Base-by-base conservation (phyloP, 1,140 invertebrate genomes). In the Maconellicoccus hirsutus region DNA sequence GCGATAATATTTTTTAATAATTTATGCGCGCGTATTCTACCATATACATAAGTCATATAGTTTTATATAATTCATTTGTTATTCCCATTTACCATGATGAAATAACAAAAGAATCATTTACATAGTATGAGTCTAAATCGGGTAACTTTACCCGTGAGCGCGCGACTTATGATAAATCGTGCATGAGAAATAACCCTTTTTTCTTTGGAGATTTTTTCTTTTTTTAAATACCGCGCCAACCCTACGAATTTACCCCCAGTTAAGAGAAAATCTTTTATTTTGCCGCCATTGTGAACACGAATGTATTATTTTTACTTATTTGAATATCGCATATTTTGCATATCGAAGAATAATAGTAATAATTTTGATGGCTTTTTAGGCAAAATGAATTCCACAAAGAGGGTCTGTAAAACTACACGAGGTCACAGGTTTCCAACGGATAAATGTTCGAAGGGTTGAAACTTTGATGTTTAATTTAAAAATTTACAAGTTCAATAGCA, bases 61-160 rank as follows among this genome's bases (percentile, higher is more conserved):
- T 52, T 52, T 52, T 52, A 52, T 52, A 52, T 52, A 52, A 52
- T 52, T 52, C 42, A 52, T 52, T 52, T 52, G 42, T 52, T 52
- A 52, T 52, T 52, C 42, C 42, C 42, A 52, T 52, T 52, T 52
- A 52, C 42, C 42, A 19, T 52, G 12, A 19, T 52, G 12, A 19
- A 52, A 52, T 52, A 52, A 52, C 42, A 52, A 52, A 52, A 16
- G 42, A 52, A 52, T 52, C 42, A 52, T 52, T 52, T 52, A 52
- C 42, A 52, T 52, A 52, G 42, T 52, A 19, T 19, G 10, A 52
- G 42, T 3, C 42, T 19, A 52, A 52, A 52, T 19, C 42, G 42
- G 42, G 42, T 52, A 52, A 52, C 12, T 52, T 52, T 52, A 52
- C 42, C 42, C 42, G 42, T 19, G 12, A 52, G 42, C 42, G 42